phyloP scores from a whole-genome alignment of 2,888 invertebrate species.

The Chrysomela aeneicollis region DNA sequence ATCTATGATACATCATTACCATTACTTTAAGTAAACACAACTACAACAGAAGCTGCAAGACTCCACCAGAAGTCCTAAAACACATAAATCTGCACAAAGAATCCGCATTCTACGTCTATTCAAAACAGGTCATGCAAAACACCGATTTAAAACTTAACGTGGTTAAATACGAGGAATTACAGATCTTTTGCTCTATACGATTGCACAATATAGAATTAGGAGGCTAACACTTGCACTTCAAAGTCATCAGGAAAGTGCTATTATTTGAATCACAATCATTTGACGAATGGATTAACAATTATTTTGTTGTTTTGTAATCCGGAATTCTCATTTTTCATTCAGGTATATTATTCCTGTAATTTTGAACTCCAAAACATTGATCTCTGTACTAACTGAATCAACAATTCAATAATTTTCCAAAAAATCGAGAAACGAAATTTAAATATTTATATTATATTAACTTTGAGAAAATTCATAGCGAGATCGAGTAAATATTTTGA shows the following conservation, averaged over 20 bases:
- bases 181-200: slow-evolving; percentile 38
- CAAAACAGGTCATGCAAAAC: slow-evolving; percentile 40
- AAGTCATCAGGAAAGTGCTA: background rate
- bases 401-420: too few species aligned
- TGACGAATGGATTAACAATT: background rate
- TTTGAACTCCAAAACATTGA: too few species aligned
- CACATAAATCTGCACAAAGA: slow-evolving; percentile 34
- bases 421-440: too few species aligned
- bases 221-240: background rate
- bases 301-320: too few species aligned
- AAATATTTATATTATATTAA: too few species aligned
- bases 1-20: slow-evolving; percentile 31
- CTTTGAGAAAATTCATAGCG: too few species aligned
- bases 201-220: slow-evolving; percentile 3
- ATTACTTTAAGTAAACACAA: slow-evolving; percentile 35
- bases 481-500: too few species aligned
- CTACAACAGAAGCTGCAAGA: slow-evolving; percentile 35
- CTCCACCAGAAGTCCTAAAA: slow-evolving; percentile 23
- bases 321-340: too few species aligned
- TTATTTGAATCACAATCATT: background rate
- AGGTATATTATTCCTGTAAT: too few species aligned
- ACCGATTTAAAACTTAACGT: slow-evolving; percentile 31
- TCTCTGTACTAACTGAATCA: too few species aligned
- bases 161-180: slow-evolving; percentile 27
- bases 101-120: slow-evolving; percentile 34